These are phyloP conservation scores for Delphinapterus leucas DNA, from an alignment of 2,113 vertebrate species.

Conservation along the genomic window DNA sequence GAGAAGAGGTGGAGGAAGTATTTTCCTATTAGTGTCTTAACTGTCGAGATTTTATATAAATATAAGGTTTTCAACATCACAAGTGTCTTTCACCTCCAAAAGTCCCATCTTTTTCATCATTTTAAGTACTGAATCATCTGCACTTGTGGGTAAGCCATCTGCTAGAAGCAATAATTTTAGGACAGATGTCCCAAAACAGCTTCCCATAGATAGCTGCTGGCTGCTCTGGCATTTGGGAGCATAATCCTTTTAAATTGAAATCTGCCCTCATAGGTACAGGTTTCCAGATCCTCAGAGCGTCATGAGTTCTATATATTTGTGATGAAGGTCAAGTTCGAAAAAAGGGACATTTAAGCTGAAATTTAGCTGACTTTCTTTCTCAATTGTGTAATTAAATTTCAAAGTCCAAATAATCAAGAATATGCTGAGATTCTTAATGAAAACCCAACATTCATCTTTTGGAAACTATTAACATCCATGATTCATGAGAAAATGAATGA, in stretches of 20 bases:
- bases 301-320: constrained; percentile 9
- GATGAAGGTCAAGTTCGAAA: constrained; percentile 64
- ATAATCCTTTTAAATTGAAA: constrained; percentile 70
- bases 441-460: constrained; percentile 26
- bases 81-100: constrained; percentile 42
- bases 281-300: constrained; percentile 33
- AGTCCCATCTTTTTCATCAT: constrained; percentile 55
- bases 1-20: background rate
- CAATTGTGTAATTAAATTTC: background rate
- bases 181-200: constrained; percentile 68
- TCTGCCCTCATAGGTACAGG: constrained; percentile 58
- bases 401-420: constrained; percentile 43
- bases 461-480: constrained; percentile 24
- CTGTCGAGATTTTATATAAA: constrained; percentile 47
- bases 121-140: constrained; percentile 56
- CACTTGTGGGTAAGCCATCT: constrained; percentile 69
- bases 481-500: constrained; percentile 15
- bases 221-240: constrained; percentile 71
- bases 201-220: constrained; percentile 57
- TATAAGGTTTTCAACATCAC: constrained; percentile 15
- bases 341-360: constrained; percentile 35
- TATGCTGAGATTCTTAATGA: background rate
- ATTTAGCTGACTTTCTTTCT: constrained; percentile 41
- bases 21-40: constrained; percentile 27
- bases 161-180: constrained; percentile 67